Conservation (phyloP, 1,140 invertebrate species). For the Pogonomyrmex californicus region DNA sequence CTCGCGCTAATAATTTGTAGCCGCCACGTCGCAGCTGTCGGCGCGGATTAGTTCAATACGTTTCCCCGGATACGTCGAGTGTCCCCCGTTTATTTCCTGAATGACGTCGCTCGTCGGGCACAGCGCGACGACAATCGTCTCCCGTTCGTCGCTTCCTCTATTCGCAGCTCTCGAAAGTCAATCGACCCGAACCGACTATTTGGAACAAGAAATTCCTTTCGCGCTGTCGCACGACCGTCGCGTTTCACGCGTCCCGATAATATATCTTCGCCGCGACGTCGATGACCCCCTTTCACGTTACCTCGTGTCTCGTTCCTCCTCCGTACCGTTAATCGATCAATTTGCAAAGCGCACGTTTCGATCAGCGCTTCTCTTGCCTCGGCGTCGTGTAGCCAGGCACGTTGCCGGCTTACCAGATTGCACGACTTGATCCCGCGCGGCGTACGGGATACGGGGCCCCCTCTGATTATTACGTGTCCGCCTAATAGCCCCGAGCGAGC, state of each 20-base stretch:
- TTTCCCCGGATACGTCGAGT: not conserved
- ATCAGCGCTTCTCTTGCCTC: conserved; percentile 24
- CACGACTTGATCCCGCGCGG: conserved; percentile 36
- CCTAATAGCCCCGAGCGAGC: conserved; percentile 41
- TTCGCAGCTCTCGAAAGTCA: conserved; percentile 15
- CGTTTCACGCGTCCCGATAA: conserved; percentile 15
- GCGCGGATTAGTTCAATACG: not conserved
- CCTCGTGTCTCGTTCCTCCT: conserved; percentile 44
- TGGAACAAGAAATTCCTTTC: conserved; percentile 27
- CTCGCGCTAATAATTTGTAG: conserved; percentile 4
- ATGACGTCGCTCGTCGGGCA: not conserved
- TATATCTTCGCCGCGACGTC: conserved; percentile 35
- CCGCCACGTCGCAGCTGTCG: no score
- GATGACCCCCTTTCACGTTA: conserved; percentile 25
- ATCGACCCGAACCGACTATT: conserved; percentile 10
- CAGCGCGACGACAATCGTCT: no score
- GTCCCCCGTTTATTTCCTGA: conserved; percentile 40
- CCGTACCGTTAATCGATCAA: conserved; percentile 78
- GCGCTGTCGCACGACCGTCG: not conserved
- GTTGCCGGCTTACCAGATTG: conserved; percentile 53
- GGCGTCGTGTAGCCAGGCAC: conserved; percentile 24
- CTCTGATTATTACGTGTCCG: conserved; percentile 61
- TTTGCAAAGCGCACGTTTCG: conserved; percentile 67
- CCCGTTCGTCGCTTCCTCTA: not conserved
- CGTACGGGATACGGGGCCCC: conserved; percentile 15